phyloP scores from a whole-genome alignment of 1,140 invertebrate species.

The Anoplolepis gracilipes region DNA sequence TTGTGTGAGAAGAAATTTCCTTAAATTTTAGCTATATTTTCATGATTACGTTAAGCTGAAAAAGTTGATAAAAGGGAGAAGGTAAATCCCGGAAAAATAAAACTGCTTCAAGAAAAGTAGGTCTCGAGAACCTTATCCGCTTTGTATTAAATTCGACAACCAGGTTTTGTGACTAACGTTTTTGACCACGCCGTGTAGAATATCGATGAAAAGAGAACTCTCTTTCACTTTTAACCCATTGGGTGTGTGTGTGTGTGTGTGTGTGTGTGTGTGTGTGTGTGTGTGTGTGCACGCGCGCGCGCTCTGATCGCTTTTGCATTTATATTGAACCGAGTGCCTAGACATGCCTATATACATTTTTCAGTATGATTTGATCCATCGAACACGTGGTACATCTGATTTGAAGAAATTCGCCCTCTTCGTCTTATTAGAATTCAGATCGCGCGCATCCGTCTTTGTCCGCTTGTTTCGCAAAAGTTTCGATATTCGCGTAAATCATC shows the following conservation, averaged over 20 bases:
- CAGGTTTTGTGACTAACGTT: constrained; percentile 51
- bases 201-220: constrained; percentile 74
- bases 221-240: constrained; percentile 63
- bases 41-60: background rate
- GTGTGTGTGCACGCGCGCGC: background rate
- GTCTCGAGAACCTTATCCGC: background rate
- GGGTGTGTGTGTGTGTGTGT: background rate
- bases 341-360: constrained; percentile 48
- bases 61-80: background rate
- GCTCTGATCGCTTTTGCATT: constrained; percentile 75
- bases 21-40: background rate
- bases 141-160: constrained; percentile 50
- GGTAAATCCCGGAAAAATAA: background rate
- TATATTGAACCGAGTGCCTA: constrained; percentile 71
- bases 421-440: constrained; percentile 49
- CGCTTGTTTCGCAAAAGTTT: constrained; percentile 39
- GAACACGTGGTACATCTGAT: constrained; percentile 52
- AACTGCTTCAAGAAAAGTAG: background rate
- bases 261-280: background rate
- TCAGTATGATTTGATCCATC: constrained; percentile 46
- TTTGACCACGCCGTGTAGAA: constrained; percentile 72
- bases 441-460: constrained; percentile 25
- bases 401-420: constrained; percentile 15
- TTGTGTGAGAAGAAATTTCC: background rate
- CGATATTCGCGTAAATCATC: constrained; percentile 15